Evolutionary conservation across 2,797 vertebrate genomes (phyloP), one percentile per base, ranked within the genome.

Genomic region (Sparidentex hasta): DNA sequence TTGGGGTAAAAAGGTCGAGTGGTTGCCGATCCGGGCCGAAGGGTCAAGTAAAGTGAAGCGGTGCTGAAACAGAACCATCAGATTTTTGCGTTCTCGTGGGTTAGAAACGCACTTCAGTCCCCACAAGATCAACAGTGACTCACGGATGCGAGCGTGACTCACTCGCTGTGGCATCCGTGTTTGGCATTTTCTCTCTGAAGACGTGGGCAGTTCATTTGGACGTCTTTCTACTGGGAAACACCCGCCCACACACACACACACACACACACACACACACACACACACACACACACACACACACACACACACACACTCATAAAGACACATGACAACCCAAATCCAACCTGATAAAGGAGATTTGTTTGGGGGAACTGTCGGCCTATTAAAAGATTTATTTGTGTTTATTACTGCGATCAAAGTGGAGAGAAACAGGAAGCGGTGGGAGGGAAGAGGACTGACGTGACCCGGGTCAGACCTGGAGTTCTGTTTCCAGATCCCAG

Each of bases 201-300:
- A 82, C 8, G 84, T 76, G 74, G 84, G 82, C 69, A 29, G 79
- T 57, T 8, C 1, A 55, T 79, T 79, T 84, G 77, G 81, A 79
- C 62, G 18, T 83, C 67, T 83, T 76, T 88, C 74, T 70, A 11
- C 79, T 62, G 77, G 84, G 84, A 72, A 86, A 85, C 86, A 80
- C 86, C 73, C 78, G 38, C 84, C 69, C 70, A 81, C 86, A 74
- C 75, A 63, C 44, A 43, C 63, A 23, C 85, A 69, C 74, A 57
- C 48, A 38, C 29, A 33, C 85, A 69, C 74, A 57, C 48, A 38
- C 29, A 33, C 29, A 33, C 29, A 33, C 29, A 29, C 29, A 29
- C 29, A 29, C 29, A 29, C 29, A 29, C 29, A 29, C 69, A 81
- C 86, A 73, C 75, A 62, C 44, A 41, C 66, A 23, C 11, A 29